These are phyloP conservation scores for Sebastolobus alascanus DNA, from an alignment of 2,797 vertebrate genomes.

Conservation along the genomic window DNA sequence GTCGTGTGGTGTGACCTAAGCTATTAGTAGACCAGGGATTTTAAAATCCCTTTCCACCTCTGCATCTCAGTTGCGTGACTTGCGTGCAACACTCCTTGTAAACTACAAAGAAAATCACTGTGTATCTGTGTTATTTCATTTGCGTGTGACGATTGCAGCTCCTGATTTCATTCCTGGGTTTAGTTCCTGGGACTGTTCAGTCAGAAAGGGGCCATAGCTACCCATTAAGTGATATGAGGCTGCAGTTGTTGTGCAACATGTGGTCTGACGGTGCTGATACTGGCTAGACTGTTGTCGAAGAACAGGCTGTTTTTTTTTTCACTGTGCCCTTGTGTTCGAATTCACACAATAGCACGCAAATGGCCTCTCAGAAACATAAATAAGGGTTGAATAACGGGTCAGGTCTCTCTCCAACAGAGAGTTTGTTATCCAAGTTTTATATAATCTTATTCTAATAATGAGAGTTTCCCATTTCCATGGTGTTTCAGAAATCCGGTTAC, in stretches of 20 bases:
- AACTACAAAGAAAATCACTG: background rate
- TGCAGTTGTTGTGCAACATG: background rate
- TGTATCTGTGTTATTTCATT: background rate
- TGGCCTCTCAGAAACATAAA: constrained; percentile 3
- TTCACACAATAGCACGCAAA: background rate
- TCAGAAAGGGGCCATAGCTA: background rate
- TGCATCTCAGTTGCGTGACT: background rate
- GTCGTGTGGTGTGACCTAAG: background rate
- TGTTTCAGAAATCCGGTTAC: background rate
- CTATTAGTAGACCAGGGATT: background rate
- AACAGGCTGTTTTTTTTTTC: background rate
- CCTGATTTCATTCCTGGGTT: background rate
- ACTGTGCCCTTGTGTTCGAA: background rate
- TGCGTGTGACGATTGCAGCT: background rate
- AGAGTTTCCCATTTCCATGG: background rate
- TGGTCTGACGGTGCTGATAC: background rate
- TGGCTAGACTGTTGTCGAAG: background rate
- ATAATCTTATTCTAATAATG: background rate
- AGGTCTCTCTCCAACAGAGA: background rate
- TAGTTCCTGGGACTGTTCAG: background rate
- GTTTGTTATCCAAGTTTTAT: background rate
- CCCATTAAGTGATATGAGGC: background rate
- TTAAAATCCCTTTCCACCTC: background rate
- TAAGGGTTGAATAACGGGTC: background rate
- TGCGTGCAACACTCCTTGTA: background rate